phyloP scores from a whole-genome alignment of 2,888 invertebrate genomes.

The Temnothorax rugatulus region DNA sequence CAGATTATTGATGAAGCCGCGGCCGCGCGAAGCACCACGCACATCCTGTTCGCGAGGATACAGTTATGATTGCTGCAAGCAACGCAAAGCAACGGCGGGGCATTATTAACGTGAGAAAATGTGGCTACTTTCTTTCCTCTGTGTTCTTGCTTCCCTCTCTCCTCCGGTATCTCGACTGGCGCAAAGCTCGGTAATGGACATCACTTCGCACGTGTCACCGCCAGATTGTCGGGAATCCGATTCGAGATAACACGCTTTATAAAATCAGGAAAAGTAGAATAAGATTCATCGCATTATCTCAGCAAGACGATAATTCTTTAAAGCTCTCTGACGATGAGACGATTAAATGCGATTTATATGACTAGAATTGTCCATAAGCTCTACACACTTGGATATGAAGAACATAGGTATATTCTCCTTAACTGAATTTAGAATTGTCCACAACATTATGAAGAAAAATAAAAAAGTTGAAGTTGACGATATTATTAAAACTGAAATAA shows the following conservation, averaged over 20 bases:
- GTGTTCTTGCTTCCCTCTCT: background rate
- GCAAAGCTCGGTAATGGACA: constrained; percentile 61
- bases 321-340: background rate
- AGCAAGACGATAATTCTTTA: background rate
- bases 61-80: constrained; percentile 80
- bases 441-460: background rate
- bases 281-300: background rate
- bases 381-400: background rate
- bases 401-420: background rate
- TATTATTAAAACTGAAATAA: background rate
- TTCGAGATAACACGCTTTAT: background rate
- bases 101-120: constrained; percentile 80
- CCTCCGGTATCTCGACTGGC: constrained; percentile 28
- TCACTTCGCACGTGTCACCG: constrained; percentile 56
- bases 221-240: background rate
- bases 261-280: background rate
- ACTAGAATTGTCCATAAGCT: background rate
- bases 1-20: constrained; percentile 76
- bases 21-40: constrained; percentile 60
- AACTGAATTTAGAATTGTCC: background rate
- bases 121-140: constrained; percentile 53
- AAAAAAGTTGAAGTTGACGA: background rate
- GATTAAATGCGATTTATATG: background rate
- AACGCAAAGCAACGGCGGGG: constrained; percentile 65
- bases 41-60: constrained; percentile 72